Base-by-base conservation (phyloP, 2,888 invertebrate genomes). In the Corythucha ciliata region DNA sequence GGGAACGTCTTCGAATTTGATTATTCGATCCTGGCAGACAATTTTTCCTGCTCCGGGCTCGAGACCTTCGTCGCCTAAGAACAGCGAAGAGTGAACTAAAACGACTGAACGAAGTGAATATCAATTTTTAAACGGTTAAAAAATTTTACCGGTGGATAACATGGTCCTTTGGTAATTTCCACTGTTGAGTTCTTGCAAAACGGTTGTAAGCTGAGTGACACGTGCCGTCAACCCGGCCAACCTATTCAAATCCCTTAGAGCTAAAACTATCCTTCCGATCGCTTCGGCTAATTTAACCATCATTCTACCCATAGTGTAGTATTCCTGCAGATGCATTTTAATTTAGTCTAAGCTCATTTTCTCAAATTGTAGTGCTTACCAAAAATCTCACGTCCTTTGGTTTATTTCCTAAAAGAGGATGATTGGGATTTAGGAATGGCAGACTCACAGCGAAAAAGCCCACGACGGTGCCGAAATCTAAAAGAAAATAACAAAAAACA, bases 281-380 rank as follows among this genome's bases (percentile, higher is more conserved):
- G 97, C 96, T 69, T 96, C 94, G 3, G 97, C 96, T 72, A 98
- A 76, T 65, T 94, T 93, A 6, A 93, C 82, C 64, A 94, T 70
- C 92, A 94, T 93, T 32, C 97, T 78, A 0, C 97, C 98, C 71
- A 89, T 93, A 16, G 91, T 90, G 71, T 98, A 98, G 68, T 98
- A 98, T 60, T 84, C 80, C 82, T 86, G 66, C 2, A 62, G 65
- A 29, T 29, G 16, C 20, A 46, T 44, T 49, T 54, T 42, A 45
- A 51, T 29, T 40, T 25, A n/a, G 34, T 26, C n/a, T n/a, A n/a
- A n/a, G n/a, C n/a, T n/a, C n/a, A n/a, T n/a, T n/a, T 7, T 33
- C 18, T 33, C 33, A 5, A 29, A 5, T 33, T 33, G 14, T 33
- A 33, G 7, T 33, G 5, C 62, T 63, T 68, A 82, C 83, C 73